phyloP scores from a whole-genome alignment of 2,888 invertebrate species.

The Chorisops tibialis region DNA sequence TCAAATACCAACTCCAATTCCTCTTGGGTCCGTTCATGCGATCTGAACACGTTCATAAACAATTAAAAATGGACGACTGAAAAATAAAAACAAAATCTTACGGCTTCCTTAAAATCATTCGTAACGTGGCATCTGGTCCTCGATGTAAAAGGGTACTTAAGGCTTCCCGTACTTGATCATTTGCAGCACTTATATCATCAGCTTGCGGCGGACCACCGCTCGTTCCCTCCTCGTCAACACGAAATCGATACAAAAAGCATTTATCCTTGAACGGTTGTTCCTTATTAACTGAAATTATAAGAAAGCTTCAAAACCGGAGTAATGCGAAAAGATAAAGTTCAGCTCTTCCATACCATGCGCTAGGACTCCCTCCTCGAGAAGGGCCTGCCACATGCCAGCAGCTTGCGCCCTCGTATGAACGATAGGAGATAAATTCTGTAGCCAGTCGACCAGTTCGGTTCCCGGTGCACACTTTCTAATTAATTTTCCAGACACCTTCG shows the following conservation, averaged over 20 bases:
- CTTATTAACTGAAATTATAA: conserved; percentile 60
- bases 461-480: conserved; percentile 72
- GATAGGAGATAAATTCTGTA: conserved; percentile 61
- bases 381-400: conserved; percentile 79
- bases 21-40: conserved; percentile 70
- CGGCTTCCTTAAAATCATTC: conserved; percentile 78
- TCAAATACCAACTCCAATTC: conserved; percentile 80
- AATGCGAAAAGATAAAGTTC: not conserved
- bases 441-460: conserved; percentile 78
- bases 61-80: not conserved
- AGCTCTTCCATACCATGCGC: conserved; percentile 61
- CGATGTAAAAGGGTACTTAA: conserved; percentile 65
- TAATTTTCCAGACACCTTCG: conserved; percentile 57
- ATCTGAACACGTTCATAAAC: conserved; percentile 52
- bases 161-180: conserved; percentile 66
- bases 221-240: conserved; percentile 66
- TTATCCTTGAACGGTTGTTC: conserved; percentile 81
- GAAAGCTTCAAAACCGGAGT: conserved; percentile 1
- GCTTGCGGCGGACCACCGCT: conserved; percentile 57
- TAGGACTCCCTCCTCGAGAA: conserved; percentile 75
- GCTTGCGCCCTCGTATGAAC: conserved; percentile 68
- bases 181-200: conserved; percentile 63
- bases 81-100: conserved; percentile 51
- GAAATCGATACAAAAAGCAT: conserved; percentile 77
- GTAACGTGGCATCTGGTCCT: conserved; percentile 73